These are phyloP conservation scores for Paramuricea clavata DNA, from an alignment of 92 coral and sea anemone species.

Conservation along the genomic window DNA sequence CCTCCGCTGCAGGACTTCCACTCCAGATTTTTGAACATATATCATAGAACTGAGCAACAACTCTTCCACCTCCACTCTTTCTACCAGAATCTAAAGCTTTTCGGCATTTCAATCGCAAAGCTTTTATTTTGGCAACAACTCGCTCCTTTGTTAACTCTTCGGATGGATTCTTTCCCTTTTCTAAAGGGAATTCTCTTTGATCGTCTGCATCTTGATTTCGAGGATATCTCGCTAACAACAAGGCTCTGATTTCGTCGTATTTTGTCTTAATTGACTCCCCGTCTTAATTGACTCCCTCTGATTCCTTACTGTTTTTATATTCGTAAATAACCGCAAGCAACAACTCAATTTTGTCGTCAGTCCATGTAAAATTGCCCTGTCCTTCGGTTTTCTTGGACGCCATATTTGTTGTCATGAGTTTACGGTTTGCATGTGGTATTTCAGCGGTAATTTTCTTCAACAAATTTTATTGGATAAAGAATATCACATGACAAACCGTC, in stretches of 20 bases:
- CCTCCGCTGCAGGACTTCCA: background rate
- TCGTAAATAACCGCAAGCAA: background rate
- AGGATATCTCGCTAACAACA: background rate
- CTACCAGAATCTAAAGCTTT: background rate
- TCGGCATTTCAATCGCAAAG: background rate
- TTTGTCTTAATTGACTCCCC: background rate
- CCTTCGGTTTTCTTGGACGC: background rate
- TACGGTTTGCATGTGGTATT: background rate
- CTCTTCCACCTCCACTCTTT: background rate
- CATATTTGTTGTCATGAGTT: background rate
- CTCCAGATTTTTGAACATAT: background rate
- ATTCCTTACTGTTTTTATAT: background rate
- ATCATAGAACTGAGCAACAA: slow-evolving; percentile 5
- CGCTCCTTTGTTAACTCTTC: background rate
- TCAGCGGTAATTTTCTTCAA: background rate
- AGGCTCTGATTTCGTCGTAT: background rate
- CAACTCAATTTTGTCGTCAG: background rate
- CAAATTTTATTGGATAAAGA: background rate
- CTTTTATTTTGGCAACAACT: background rate
- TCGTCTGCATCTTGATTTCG: background rate
- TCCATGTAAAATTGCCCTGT: background rate
- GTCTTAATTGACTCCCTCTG: background rate
- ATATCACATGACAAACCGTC: background rate
- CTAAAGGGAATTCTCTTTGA: background rate
- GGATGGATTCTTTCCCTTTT: background rate